phyloP scores from a whole-genome alignment of 2,888 invertebrate genomes.

The Lissocephala sabroskyi region DNA sequence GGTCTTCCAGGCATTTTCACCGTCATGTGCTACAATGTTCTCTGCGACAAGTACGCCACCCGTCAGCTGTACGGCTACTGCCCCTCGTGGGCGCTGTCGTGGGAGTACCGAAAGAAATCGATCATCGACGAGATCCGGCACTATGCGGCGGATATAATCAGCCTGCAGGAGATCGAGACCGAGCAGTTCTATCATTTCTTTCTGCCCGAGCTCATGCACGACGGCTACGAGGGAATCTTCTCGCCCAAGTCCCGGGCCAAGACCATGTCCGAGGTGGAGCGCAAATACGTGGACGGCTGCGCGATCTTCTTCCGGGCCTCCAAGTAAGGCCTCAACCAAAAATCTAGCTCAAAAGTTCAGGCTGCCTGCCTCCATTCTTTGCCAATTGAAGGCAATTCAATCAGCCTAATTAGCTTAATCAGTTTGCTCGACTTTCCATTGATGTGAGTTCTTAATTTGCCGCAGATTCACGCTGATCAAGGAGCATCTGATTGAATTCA shows the following conservation, averaged over 20 bases:
- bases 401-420: too few species aligned
- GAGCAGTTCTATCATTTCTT: slow-evolving; percentile 99
- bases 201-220: slow-evolving; percentile 91
- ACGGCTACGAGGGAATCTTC: slow-evolving; percentile 96
- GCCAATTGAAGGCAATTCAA: too few species aligned
- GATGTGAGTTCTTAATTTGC: background rate
- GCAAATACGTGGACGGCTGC: slow-evolving; percentile 99
- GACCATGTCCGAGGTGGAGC: slow-evolving; percentile 97
- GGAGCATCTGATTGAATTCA: slow-evolving; percentile 98
- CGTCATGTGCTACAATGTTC: slow-evolving; percentile 99
- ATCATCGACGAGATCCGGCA: slow-evolving; percentile 97
- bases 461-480: slow-evolving; percentile 93
- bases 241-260: slow-evolving; percentile 98
- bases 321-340: slow-evolving; percentile 78
- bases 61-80: slow-evolving; percentile 99
- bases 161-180: slow-evolving; percentile 97
- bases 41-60: slow-evolving; percentile 99
- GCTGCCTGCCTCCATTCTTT: too few species aligned
- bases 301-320: slow-evolving; percentile 97
- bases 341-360: too few species aligned
- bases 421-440: too few species aligned
- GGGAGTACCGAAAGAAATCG: slow-evolving; percentile 98
- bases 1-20: slow-evolving; percentile 89
- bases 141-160: slow-evolving; percentile 97
- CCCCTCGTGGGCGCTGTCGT: slow-evolving; percentile 98